Conservation (phyloP, 2,113 vertebrate species). For the Castor canadensis region DNA sequence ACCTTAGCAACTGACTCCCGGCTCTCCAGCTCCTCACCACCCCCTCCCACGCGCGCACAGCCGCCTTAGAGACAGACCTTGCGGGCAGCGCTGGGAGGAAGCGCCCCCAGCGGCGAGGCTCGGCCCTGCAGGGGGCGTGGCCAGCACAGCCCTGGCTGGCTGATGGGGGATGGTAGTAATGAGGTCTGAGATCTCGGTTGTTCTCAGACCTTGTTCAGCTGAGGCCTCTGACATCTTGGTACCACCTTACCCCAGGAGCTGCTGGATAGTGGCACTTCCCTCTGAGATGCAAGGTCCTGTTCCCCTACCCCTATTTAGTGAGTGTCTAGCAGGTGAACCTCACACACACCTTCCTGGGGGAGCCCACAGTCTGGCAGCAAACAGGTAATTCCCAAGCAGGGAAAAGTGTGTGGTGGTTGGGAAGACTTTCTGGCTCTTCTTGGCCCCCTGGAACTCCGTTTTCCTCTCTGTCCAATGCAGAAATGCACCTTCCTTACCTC, state of each 20-base stretch:
- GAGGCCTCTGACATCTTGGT: background rate
- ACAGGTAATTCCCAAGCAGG: background rate
- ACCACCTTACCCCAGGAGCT: background rate
- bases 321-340: background rate
- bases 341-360: background rate
- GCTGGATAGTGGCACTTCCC: background rate
- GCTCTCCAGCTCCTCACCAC: background rate
- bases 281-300: background rate
- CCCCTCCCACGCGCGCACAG: slow-evolving; percentile 18
- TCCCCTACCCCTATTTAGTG: background rate
- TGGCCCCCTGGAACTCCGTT: background rate
- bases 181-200: background rate
- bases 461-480: background rate
- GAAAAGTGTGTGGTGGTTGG: background rate
- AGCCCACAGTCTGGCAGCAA: background rate
- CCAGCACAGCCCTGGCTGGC: background rate
- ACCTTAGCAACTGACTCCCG: slow-evolving; percentile 69
- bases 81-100: background rate
- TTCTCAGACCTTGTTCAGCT: background rate
- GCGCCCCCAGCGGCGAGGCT: slow-evolving; percentile 23
- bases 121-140: background rate
- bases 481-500: background rate
- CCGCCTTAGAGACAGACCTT: slow-evolving; percentile 9
- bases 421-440: background rate
- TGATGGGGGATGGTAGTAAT: rapidly evolving